phyloP scores from a whole-genome alignment of 2,797 vertebrate genomes.

The Sebastes taczanowskii region DNA sequence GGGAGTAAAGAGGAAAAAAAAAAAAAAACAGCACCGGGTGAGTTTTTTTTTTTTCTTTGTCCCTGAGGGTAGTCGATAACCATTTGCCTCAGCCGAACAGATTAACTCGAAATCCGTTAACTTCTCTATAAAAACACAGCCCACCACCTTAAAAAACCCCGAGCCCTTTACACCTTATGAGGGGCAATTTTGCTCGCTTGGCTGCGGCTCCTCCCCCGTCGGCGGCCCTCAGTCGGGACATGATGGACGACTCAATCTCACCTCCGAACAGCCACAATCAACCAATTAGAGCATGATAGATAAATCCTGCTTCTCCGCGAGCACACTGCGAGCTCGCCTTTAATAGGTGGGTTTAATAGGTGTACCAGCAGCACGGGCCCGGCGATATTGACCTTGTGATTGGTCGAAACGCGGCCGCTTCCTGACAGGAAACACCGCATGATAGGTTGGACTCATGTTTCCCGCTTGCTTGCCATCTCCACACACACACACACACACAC shows the following conservation, averaged over 20 bases:
- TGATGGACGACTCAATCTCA: slow-evolving; percentile 84
- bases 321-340: slow-evolving; percentile 50
- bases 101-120: slow-evolving; percentile 76
- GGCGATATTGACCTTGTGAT: slow-evolving; percentile 65
- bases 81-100: slow-evolving; percentile 68
- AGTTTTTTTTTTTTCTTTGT: slow-evolving; percentile 33
- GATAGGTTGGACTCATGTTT: slow-evolving; percentile 36
- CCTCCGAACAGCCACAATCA: slow-evolving; percentile 77
- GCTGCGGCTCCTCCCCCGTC: slow-evolving; percentile 64
- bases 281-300: slow-evolving; percentile 80
- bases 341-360: slow-evolving; percentile 72
- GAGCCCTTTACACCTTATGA: slow-evolving; percentile 66
- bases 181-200: slow-evolving; percentile 72
- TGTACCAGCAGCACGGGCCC: slow-evolving; percentile 5
- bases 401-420: slow-evolving; percentile 49
- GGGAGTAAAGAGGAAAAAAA: neutral
- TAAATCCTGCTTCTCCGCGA: slow-evolving; percentile 68
- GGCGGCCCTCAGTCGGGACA: slow-evolving; percentile 62
- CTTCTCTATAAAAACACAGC: slow-evolving; percentile 72
- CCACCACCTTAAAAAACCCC: slow-evolving; percentile 76
- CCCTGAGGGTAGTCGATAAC: slow-evolving; percentile 69
- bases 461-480: neutral
- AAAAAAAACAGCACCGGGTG: neutral
- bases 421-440: slow-evolving; percentile 48
- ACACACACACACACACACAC: neutral